These are phyloP conservation scores for Azorinus chamasolen DNA, from an alignment of 2,888 invertebrate species.

Conservation along the genomic window DNA sequence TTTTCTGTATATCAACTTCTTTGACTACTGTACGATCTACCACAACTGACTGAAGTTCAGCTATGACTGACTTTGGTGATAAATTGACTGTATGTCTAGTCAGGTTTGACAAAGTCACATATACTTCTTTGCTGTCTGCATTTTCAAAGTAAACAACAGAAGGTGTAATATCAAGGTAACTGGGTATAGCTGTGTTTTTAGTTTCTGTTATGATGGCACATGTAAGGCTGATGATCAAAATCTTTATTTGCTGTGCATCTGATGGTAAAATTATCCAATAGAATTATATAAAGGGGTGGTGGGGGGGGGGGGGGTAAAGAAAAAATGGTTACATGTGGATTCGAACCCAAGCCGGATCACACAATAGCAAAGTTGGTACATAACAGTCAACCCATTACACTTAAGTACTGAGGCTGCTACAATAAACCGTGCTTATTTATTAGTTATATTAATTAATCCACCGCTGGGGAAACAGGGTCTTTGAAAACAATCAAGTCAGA, in stretches of 20 bases:
- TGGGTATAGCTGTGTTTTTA: conserved; percentile 16
- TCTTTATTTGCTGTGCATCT: conserved; percentile 20
- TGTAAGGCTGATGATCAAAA: conserved; percentile 34
- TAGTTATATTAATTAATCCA: no score
- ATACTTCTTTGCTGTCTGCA: conserved; percentile 10
- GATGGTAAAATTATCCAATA: conserved; percentile 14
- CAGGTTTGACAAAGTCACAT: conserved; percentile 35
- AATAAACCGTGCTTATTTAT: no score
- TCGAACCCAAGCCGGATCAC: no score
- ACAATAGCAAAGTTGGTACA: no score
- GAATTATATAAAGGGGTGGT: conserved; percentile 14
- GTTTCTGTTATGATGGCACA: conserved; percentile 45
- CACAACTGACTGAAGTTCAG: conserved; percentile 48
- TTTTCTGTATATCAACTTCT: neutral
- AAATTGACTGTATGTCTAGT: conserved; percentile 43
- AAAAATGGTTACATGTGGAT: no score
- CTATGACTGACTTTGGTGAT: conserved; percentile 33
- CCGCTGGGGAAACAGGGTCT: no score
- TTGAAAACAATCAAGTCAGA: no score
- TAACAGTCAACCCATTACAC: no score
- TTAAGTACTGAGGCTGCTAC: no score
- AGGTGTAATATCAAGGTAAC: conserved; percentile 41
- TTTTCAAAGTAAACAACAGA: conserved; percentile 26
- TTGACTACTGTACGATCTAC: conserved; percentile 18
- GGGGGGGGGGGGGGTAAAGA: no score